These are phyloP conservation scores for Dasyprocta punctata DNA, from an alignment of 2,113 vertebrate genomes.

Conservation along the genomic window DNA sequence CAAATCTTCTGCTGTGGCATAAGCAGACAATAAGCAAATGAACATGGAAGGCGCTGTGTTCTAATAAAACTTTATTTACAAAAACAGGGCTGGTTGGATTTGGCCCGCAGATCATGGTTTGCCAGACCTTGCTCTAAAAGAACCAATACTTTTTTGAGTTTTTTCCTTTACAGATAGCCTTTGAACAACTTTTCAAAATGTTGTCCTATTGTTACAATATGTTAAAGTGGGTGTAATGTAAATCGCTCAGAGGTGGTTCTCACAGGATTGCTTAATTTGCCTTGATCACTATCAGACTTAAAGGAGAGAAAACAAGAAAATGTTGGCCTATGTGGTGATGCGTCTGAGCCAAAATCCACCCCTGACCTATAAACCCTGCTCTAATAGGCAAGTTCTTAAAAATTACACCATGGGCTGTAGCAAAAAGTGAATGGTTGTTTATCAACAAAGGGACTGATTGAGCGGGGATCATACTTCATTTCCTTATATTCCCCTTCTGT, in stretches of 20 bases:
- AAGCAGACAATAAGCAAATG: not conserved
- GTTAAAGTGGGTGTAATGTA: not conserved
- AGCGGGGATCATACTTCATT: too few species aligned
- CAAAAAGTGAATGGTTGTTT: not conserved
- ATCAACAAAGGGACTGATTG: not conserved
- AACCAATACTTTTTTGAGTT: not conserved
- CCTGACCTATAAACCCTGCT: not conserved
- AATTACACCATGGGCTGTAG: not conserved
- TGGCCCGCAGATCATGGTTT: not conserved
- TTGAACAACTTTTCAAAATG: not conserved
- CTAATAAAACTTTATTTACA: constrained; percentile 19
- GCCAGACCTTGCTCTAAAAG: not conserved
- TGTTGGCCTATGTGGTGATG: not conserved
- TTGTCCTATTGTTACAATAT: not conserved
- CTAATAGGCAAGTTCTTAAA: not conserved
- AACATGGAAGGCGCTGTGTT: not conserved
- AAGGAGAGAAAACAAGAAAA: not conserved
- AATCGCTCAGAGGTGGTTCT: not conserved
- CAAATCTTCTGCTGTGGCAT: not conserved
- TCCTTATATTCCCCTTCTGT: not conserved
- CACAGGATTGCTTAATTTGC: not conserved
- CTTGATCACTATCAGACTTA: not conserved
- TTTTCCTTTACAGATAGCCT: not conserved
- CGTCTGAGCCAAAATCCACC: not conserved
- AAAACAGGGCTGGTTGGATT: not conserved